Evolutionary conservation across 1,140 invertebrate species (phyloP), one percentile per base, ranked within the genome.

Genomic region (Pseudomyrmex sp.): DNA sequence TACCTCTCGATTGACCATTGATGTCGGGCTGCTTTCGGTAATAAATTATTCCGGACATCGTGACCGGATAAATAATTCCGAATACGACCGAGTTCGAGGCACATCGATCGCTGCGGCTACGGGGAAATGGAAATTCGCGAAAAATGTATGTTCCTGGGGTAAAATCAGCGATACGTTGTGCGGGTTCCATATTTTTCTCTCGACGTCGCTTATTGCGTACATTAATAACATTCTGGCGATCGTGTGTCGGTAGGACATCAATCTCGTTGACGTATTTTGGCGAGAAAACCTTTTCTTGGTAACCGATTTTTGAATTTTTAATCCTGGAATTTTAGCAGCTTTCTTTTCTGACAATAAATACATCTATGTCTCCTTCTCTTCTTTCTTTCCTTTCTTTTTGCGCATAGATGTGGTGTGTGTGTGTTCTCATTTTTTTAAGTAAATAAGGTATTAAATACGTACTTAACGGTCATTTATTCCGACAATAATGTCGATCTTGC

Each of bases 171-270:
- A 80, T 80, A 80, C 66, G 66, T 50, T 50, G 76, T 23, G 44
- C 46, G 54, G 66, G 1, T 59, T 48, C 66, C 66, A 80, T 72
- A 80, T 80, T 72, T 80, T 72, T 80, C 76, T 80, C 54, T 18
- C 18, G 76, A 72, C 76, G 54, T 80, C 76, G 76, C 44, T 80
- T 80, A 80, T 80, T 80, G 76, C 76, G 54, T 70, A 54, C 76
- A 80, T 80, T 80, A 80, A 80, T 80, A 80, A 80, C 68, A 46
- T 50, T 10, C 54, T 59, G 54, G 44, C 12, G 46, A 70, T 80
- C 66, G 76, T 80, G 52, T 48, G 66, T 72, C 76, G 66, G 66
- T 18, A 72, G n/a, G 54, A 72, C 54, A 80, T 80, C 44, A 59
- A 80, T 80, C 46, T 50, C 20, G 7, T 7, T 9, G 3, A 58